Conservation (phyloP, 2,113 vertebrate genomes). For the Chaenogobius annularis region DNA sequence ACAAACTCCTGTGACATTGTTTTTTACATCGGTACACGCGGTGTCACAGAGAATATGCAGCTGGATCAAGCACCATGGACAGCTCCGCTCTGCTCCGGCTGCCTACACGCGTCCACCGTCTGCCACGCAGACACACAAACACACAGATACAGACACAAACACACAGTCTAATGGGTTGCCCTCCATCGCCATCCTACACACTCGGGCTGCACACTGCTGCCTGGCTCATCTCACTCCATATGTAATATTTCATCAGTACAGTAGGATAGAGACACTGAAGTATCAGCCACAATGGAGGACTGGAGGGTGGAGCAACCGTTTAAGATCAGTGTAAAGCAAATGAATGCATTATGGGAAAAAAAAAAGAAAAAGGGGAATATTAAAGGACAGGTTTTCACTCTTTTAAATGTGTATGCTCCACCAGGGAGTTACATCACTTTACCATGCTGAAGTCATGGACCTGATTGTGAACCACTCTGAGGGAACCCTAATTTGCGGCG, state of each 20-base stretch:
- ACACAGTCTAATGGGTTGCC: slow-evolving; percentile 37
- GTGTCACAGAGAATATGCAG: background rate
- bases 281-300: background rate
- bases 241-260: slow-evolving; percentile 4
- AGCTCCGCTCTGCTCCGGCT: slow-evolving; percentile 44
- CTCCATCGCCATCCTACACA: slow-evolving; percentile 16
- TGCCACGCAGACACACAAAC: slow-evolving; percentile 9
- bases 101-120: slow-evolving; percentile 25
- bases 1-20: background rate
- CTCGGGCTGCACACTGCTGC: background rate
- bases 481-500: no score
- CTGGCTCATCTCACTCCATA: slow-evolving; percentile 1
- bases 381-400: no score
- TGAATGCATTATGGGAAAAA: background rate
- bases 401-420: no score
- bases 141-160: background rate
- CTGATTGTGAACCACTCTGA: no score
- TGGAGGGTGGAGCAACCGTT: slow-evolving; percentile 3
- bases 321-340: background rate
- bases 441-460: no score
- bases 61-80: slow-evolving; percentile 74
- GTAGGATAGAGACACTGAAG: background rate
- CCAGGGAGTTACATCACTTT: no score
- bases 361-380: no score
- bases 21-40: background rate